Evolutionary conservation across 1,140 invertebrate genomes (phyloP), one percentile per base, ranked within the genome.

Genomic region (Euglossa dilemma): DNA sequence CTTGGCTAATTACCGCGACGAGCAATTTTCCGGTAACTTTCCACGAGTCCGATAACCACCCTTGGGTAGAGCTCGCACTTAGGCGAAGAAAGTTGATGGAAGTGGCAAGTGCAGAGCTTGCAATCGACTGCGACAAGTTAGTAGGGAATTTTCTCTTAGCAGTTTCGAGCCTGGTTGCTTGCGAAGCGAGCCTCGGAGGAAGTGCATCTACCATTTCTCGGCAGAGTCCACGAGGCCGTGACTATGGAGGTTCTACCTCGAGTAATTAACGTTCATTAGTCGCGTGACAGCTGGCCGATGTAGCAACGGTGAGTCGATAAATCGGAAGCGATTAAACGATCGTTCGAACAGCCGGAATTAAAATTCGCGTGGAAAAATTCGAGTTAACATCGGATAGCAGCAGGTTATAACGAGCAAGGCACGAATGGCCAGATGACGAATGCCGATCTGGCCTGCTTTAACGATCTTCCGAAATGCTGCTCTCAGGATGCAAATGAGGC

Each of bases 11-110:
- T 84, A 76, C 76, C 18, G 59, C 1, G 80, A 86, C 1, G 80
- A 86, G 73, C 86, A 80, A 87, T 18, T 18, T 20, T 54, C 54
- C 18, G 20, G 16, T 18, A 54, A 54, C 54, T 18, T 54, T 54
- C 54, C 6, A 54, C 18, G 54, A 54, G 5, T 6, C 6, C 18
- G 16, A 6, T 54, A 54, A 20, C 23, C 8, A 57, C 23, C 56
- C 18, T 57, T n/a, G 23, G 56, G 6, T 57, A 57, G 4, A 8
- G 5, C 4, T 16, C 12, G 5, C 14, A 54, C 52, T n/a, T n/a
- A 57, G 20, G 7, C 56, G 23, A 57, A 45, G 11, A 23, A 67
- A 45, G 43, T 67, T n/a, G 20, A 66, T 43, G 28, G 18, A 66
- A 66, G 64, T 71, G 25, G 25, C 14, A 20, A 28, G 23, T 28